Percentiles rank a stretch among this genome's conserved stretches.
Conservation (phyloP, 1,140 invertebrate genomes). For the Drosophila baimaii region DNA sequence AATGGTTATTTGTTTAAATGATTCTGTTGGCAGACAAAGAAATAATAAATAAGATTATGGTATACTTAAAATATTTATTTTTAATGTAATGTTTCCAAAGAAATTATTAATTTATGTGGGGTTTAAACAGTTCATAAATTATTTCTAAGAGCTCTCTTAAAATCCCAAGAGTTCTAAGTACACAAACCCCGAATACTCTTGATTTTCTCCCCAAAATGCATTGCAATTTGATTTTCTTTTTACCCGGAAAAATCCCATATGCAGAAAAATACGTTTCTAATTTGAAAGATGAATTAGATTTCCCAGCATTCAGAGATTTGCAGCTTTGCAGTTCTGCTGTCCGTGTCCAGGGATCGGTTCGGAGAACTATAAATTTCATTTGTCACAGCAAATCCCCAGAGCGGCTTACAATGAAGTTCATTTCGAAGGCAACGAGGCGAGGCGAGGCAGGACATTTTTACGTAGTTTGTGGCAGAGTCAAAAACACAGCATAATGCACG, state of each 20-base stretch:
- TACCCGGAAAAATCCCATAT: conserved; percentile 22
- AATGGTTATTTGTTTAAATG: too few species aligned
- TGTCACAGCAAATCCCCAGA: conserved; percentile 76
- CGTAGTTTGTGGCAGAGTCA: conserved; percentile 79
- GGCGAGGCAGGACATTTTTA: conserved; percentile 63
- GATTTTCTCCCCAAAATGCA: background rate
- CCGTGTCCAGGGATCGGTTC: conserved; percentile 30
- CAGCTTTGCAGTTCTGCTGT: conserved; percentile 62
- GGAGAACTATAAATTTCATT: conserved; percentile 80
- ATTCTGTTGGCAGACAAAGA: too few species aligned
- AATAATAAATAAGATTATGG: background rate
- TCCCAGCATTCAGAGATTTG: conserved; percentile 65
- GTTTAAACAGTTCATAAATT: too few species aligned
- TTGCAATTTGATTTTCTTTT: conserved; percentile 12
- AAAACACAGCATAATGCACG: conserved; percentile 81
- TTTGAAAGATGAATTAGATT: conserved; percentile 81
- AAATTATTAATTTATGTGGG: too few species aligned
- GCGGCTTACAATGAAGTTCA: conserved; percentile 76
- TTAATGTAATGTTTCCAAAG: too few species aligned
- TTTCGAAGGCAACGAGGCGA: conserved; percentile 51
- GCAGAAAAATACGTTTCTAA: conserved; percentile 68
- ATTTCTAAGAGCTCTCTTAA: background rate
- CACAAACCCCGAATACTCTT: background rate
- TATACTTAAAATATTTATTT: too few species aligned
- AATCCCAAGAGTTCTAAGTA: too few species aligned